Evolutionary conservation across 1,140 invertebrate genomes (phyloP).

Genomic region (Lithobius niger): DNA sequence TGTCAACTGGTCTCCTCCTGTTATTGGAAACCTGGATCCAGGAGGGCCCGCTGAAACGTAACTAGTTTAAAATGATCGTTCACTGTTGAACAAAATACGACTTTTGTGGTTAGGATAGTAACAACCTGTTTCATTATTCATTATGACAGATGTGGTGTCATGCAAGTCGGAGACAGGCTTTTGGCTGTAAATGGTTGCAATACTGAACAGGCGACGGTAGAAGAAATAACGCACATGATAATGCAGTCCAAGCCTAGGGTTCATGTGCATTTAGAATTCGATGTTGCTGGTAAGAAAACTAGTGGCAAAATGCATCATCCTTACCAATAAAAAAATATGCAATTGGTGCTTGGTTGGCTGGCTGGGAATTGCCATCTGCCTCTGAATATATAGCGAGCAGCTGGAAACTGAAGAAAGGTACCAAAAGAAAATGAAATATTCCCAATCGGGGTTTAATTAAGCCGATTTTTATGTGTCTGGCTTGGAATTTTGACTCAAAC

Average conservation of each 20-base stretch:
- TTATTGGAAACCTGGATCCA: conserved; percentile 48
- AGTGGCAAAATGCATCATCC: too few relatives aligned
- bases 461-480: too few relatives aligned
- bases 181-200: conserved; percentile 56
- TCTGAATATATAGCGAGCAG: too few relatives aligned
- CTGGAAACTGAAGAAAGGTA: too few relatives aligned
- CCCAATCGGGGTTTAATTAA: too few relatives aligned
- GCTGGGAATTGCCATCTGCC: too few relatives aligned
- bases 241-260: conserved; percentile 33
- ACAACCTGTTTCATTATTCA: conserved; percentile 2
- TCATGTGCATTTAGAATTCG: conserved; percentile 64
- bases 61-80: conserved; percentile 13
- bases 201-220: conserved; percentile 33
- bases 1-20: conserved; percentile 23
- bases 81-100: conserved; percentile 9
- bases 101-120: neutral
- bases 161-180: conserved; percentile 68
- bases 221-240: conserved; percentile 37
- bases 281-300: conserved; percentile 52
- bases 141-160: conserved; percentile 40
- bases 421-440: too few relatives aligned
- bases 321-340: too few relatives aligned
- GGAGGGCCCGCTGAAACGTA: conserved; percentile 60
- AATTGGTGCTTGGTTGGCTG: too few relatives aligned
- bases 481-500: too few relatives aligned